Evolutionary conservation across 1,140 invertebrate species (phyloP), one percentile per base, ranked within the genome.

Genomic region (Drosophila varians): DNA sequence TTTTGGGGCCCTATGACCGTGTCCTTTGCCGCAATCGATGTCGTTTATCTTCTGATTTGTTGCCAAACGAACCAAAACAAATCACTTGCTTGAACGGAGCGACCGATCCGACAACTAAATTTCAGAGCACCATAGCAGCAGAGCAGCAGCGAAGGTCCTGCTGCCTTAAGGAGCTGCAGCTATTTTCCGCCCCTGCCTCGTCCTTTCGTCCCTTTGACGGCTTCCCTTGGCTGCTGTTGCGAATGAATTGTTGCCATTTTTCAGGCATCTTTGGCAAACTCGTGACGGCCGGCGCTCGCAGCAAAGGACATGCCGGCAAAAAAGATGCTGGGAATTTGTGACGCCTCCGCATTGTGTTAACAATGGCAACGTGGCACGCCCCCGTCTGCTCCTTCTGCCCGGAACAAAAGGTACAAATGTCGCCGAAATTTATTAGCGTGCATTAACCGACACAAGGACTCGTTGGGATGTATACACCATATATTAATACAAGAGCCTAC

Each of bases 11-110:
- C 56, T 47, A 25, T 47, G 71, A 54, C 62, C 72, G 65, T 87
- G 80, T 86, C 80, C 73, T 77, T 87, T 68, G 76, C 68, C 82
- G 47, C 80, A 86, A 86, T 86, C 82, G 82, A 87, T 82, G 80
- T 87, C 80, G 80, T 86, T 86, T 86, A 86, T 86, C 80, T 86
- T 86, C 82, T 86, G 80, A 86, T 86, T 86, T 86, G 80, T 86
- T 86, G 82, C 80, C 80, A 74, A 86, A 86, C 80, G 80, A 86
- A 80, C 56, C 80, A 86, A 86, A 86, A 86, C 80, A 86, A 86
- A 86, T 86, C 80, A 86, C 80, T 84, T 84, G 80, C 72, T 74
- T 77, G 79, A 83, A 42, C 74, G 78, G 57, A 64, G 43, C 68
- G 36, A 69, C 40, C 71, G 36, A 71, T 61, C 38, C 60, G 69